Conservation (phyloP, 2,888 invertebrate species). For the Papilio demoleus region DNA sequence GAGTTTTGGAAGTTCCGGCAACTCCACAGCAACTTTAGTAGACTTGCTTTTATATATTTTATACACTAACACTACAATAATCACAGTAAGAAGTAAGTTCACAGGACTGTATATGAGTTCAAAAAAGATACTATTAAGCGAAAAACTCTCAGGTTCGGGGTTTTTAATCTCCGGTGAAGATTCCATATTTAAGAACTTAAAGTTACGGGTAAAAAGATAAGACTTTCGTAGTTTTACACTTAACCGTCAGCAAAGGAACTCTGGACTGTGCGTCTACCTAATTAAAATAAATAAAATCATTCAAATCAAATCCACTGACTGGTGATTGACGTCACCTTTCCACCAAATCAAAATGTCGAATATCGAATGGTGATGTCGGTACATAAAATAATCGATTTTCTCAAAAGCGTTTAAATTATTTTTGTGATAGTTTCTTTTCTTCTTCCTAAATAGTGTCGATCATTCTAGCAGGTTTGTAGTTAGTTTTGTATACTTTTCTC, state of each 20-base stretch:
- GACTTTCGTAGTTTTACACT: constrained; percentile 40
- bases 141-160: constrained; percentile 55
- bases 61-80: constrained; percentile 86
- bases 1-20: constrained; percentile 87
- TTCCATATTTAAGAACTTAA: constrained; percentile 55
- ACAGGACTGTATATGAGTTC: constrained; percentile 86
- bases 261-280: constrained; percentile 49
- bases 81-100: constrained; percentile 85
- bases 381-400: neutral
- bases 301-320: constrained; percentile 56
- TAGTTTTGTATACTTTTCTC: no score
- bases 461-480: no score
- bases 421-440: no score
- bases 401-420: neutral
- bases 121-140: constrained; percentile 63
- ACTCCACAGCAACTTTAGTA: constrained; percentile 57
- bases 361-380: neutral
- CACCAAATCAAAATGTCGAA: constrained; percentile 9
- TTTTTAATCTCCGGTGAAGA: constrained; percentile 64
- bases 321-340: constrained; percentile 60
- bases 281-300: constrained; percentile 52
- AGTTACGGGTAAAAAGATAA: constrained; percentile 27
- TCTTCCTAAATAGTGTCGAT: no score
- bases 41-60: constrained; percentile 85
- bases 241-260: constrained; percentile 45